These are phyloP conservation scores for Brachionus sp. DNA, from an alignment of 1,140 invertebrate genomes.

Conservation along the genomic window DNA sequence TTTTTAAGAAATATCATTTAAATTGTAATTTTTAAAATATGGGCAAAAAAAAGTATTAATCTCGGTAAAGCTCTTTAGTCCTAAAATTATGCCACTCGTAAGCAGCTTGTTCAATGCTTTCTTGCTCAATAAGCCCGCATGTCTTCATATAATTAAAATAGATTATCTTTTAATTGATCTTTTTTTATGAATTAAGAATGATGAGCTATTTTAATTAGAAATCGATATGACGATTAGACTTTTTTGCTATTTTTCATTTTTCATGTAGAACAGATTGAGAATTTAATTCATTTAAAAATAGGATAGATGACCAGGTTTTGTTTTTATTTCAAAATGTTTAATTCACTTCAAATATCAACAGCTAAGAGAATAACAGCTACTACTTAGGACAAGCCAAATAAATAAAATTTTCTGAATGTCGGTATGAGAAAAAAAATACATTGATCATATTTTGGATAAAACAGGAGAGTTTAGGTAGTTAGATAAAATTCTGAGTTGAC, in stretches of 20 bases:
- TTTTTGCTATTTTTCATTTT: background rate
- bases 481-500: no score
- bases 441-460: background rate
- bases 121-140: conserved; percentile 8
- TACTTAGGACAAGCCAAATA: no score
- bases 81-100: background rate
- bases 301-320: background rate
- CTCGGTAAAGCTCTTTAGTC: no score
- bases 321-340: background rate
- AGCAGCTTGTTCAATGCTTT: background rate
- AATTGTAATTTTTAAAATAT: no score
- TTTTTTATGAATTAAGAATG: conserved; percentile 14
- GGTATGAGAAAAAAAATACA: background rate
- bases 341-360: background rate
- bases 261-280: conserved; percentile 8
- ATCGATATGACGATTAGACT: conserved; percentile 26
- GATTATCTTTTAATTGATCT: conserved; percentile 41
- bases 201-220: conserved; percentile 38
- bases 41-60: no score
- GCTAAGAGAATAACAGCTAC: no score
- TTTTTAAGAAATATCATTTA: no score
- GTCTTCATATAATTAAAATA: conserved; percentile 27
- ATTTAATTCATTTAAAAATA: background rate
- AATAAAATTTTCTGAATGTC: no score
- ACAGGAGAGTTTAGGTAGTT: background rate